Evolutionary conservation across 2,888 invertebrate species (phyloP), one percentile per base, ranked within the genome.

Genomic region (Aethes cnicana): DNA sequence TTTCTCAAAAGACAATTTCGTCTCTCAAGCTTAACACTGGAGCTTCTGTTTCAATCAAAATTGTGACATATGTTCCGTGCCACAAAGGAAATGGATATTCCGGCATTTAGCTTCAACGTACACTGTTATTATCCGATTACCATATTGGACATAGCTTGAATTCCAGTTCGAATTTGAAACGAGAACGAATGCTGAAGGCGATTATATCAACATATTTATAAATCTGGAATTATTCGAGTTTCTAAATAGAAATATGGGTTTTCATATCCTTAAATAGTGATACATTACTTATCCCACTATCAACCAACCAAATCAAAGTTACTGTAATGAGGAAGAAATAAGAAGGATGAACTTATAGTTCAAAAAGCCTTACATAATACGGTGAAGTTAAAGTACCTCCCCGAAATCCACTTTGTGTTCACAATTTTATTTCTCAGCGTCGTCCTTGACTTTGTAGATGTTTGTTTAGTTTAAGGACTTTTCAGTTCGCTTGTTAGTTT

Each of bases 401-500:
- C 12, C 18, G 46, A 36, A 18, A 36, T 9, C 18, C 11, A 20
- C 26, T 36, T 47, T 36, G 11, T 23, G 21, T 20, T 37, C 26
- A 28, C 20, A 37, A 47, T 28, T 30, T 14, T 11, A n/a, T 33
- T 14, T 26, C 37, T 37, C 16, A 16, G 9, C 21, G 8, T 21
- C 12, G 21, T 30, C 18, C 7, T 30, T 18, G 16, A 9, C 9
- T 47, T 39, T 16, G 12, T 16, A 12, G 25, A 30, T n/a, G n/a
- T n/a, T n/a, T n/a, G 12, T 23, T 18, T n/a, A 28, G 7, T 32
- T 25, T 21, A 39, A 5, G 16, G 21, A 30, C 20, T 21, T 47
- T 21, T n/a, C 20, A 33, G 41, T 18, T 21, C 14, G 61, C 54
- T 62, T 58, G 61, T 70, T 65, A 59, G 58, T 54, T 54, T 63